Conservation (phyloP, 2,113 vertebrate species). For the Pungitius pungitius region DNA sequence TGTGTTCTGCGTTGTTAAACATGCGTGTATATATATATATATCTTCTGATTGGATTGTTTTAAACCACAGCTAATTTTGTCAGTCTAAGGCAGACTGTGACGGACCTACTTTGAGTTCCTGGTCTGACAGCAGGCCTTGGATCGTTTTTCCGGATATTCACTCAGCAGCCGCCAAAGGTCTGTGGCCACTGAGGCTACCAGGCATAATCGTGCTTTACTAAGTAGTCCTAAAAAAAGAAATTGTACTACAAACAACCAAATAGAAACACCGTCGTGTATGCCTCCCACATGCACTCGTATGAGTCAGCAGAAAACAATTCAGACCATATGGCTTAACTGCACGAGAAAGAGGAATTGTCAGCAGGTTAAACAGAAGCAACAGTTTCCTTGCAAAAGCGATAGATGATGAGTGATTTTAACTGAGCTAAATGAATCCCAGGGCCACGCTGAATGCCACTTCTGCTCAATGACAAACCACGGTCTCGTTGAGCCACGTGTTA, state of each 20-base stretch:
- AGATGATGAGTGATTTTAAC: conserved; percentile 7
- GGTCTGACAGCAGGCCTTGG: conserved; percentile 22
- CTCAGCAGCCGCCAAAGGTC: conserved; percentile 44
- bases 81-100: conserved; percentile 28
- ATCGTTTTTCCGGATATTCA: conserved; percentile 41
- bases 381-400: conserved; percentile 4
- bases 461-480: conserved; percentile 9
- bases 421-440: conserved; percentile 14
- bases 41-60: neutral
- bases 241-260: conserved; percentile 62
- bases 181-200: conserved; percentile 36
- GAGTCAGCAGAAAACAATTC: conserved; percentile 72
- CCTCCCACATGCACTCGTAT: conserved; percentile 65
- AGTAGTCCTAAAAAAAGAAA: conserved; percentile 12
- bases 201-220: conserved; percentile 51
- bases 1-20: conserved; percentile 3
- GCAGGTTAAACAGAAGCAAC: conserved; percentile 40
- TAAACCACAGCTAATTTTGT: conserved; percentile 8
- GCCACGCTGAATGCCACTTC: conserved; percentile 12
- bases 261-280: conserved; percentile 47
- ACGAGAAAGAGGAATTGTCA: conserved; percentile 37
- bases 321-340: conserved; percentile 60
- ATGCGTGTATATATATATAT: neutral
- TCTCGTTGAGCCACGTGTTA: conserved; percentile 1
- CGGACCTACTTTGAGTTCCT: conserved; percentile 41